Evolutionary conservation across 2,888 invertebrate species (phyloP), one percentile per base, ranked within the genome.

Genomic region (Synanthedon tipuliformis): DNA sequence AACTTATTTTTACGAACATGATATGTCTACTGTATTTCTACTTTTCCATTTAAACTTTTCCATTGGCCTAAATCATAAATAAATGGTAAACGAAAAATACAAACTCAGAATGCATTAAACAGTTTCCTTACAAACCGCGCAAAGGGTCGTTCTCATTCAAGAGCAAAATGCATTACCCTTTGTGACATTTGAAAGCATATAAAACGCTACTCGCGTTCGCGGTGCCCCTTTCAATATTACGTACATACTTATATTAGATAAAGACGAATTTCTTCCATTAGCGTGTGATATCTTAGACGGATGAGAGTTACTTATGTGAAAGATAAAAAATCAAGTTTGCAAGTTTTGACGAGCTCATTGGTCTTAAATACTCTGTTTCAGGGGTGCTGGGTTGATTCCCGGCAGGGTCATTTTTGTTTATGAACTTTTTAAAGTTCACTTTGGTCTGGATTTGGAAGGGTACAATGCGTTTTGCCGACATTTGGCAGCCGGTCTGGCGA

Each of bases 161-260:
- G 55, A 55, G 55, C 51, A 53, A 41, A 55, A 57, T 51, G 57
- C 57, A 57, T 57, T 57, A 54, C 53, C 51, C 55, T 55, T 57
- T 53, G 54, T 57, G 53, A 50, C 51, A 53, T 54, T 53, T 50
- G 54, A 55, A 57, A 53, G 52, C 52, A 18, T 49, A 50, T 45
- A 45, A 45, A 45, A 15, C 45, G 45, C 45, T 45, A 41, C 15
- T 13, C 45, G 15, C 13, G 45, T 45, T 45, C 45, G 13, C 45
- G 13, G n/a, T 45, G 13, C 45, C 2, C 45, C 45, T 13, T 45
- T 34, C 13, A 45, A n/a, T 45, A 45, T 45, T 15, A n/a, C 2
- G 34, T 34, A 45, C n/a, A n/a, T n/a, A n/a, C n/a, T n/a, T n/a
- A n/a, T 45, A 45, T 45, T 45, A 12, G n/a, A 45, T 45, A 13